A percentile compares a stretch with the other conserved stretches of the same genome.
Conservation (phyloP, 2,888 invertebrate genomes). For the Hecatera dysodea region DNA sequence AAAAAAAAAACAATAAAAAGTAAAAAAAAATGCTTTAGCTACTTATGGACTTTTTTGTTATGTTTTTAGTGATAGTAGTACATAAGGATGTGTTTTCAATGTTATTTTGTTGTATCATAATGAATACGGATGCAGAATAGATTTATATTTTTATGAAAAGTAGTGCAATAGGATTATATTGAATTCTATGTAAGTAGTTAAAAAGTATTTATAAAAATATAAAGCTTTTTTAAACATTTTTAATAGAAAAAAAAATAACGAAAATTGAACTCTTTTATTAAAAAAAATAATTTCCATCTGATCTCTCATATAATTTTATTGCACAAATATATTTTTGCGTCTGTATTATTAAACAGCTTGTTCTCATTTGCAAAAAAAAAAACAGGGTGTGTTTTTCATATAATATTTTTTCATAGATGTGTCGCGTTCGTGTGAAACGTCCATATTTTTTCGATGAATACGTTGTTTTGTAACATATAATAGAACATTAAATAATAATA, state of each 20-base stretch:
- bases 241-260: background rate
- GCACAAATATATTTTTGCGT: constrained; percentile 59
- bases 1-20: constrained; percentile 47
- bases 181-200: constrained; percentile 7
- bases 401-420: constrained; percentile 57
- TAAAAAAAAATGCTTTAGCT: constrained; percentile 64
- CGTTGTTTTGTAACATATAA: constrained; percentile 56
- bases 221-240: background rate
- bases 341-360: constrained; percentile 56
- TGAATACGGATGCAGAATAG: constrained; percentile 56
- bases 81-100: constrained; percentile 65
- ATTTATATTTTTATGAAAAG: constrained; percentile 53
- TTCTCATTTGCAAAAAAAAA: constrained; percentile 67
- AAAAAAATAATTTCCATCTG: background rate
- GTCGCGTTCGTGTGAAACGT: constrained; percentile 46
- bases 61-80: constrained; percentile 68
- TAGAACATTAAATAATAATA: constrained; percentile 14
- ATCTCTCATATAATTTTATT: constrained; percentile 57
- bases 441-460: constrained; percentile 36
- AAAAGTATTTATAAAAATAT: background rate
- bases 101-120: constrained; percentile 68
- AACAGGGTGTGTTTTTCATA: constrained; percentile 66
- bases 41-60: constrained; percentile 68
- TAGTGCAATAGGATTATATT: constrained; percentile 59
- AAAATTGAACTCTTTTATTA: background rate